Percentiles rank a stretch among this genome's conserved stretches.
Conservation (phyloP, 2,888 invertebrate genomes). For the Mycogona germanica region DNA sequence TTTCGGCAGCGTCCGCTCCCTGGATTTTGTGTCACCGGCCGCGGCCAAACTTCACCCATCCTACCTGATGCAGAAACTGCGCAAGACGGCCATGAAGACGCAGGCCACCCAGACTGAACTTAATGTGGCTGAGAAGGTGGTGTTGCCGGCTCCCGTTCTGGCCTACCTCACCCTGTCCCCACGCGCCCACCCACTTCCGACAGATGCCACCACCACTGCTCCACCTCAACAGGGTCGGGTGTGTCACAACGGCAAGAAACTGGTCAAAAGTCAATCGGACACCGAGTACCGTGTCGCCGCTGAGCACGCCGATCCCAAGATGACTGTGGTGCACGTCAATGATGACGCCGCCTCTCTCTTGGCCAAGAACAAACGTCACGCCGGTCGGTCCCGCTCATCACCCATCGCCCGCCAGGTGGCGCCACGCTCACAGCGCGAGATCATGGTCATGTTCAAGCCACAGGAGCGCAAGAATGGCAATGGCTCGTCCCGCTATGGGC, state of each 20-base stretch:
- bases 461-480: slow-evolving; percentile 15
- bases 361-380: slow-evolving; percentile 1
- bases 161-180: slow-evolving; percentile 33
- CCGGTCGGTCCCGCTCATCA: slow-evolving; percentile 9
- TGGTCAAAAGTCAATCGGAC: slow-evolving; percentile 74
- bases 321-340: slow-evolving; percentile 16
- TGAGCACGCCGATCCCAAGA: not conserved
- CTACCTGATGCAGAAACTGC: slow-evolving; percentile 13
- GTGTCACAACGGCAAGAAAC: slow-evolving; percentile 43
- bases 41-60: slow-evolving; percentile 7
- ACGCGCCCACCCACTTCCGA: slow-evolving; percentile 14
- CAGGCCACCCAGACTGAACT: slow-evolving; percentile 86
- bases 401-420: slow-evolving; percentile 2
- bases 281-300: slow-evolving; percentile 38
- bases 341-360: not conserved
- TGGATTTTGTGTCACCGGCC: slow-evolving; percentile 13
- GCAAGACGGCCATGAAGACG: slow-evolving; percentile 62
- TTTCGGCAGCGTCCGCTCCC: slow-evolving; percentile 2
- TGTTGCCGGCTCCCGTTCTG: slow-evolving; percentile 40
- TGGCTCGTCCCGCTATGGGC: not conserved
- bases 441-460: slow-evolving; percentile 24
- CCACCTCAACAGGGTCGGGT: not conserved
- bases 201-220: not conserved
- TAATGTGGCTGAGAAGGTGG: slow-evolving; percentile 53
- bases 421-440: slow-evolving; percentile 16